Conservation (phyloP, 2,888 invertebrate species). For the Notodonta ziczac region DNA sequence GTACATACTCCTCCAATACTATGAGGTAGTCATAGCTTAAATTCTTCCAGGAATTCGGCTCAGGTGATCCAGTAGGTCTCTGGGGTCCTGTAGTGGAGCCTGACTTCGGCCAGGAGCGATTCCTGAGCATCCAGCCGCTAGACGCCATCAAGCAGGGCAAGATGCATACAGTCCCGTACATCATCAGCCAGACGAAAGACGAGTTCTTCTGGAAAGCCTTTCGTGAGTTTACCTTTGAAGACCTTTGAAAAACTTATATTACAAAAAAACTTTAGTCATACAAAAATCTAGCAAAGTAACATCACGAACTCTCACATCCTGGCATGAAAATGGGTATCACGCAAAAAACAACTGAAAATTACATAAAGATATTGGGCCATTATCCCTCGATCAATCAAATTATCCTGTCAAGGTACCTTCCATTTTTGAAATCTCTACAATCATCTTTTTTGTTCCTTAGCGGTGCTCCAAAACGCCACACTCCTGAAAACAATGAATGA, state of each 20-base stretch:
- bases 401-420: no score
- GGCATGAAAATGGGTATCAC: no score
- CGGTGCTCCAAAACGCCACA: conserved; percentile 82
- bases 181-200: conserved; percentile 87
- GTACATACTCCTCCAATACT: no score
- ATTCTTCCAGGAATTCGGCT: conserved; percentile 76
- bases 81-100: conserved; percentile 88
- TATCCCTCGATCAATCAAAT: no score
- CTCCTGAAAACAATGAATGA: conserved; percentile 82
- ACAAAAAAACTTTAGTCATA: no score
- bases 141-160: conserved; percentile 83
- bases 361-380: no score
- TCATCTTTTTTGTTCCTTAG: conserved; percentile 52
- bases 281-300: no score
- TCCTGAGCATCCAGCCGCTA: conserved; percentile 86
- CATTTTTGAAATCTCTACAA: no score
- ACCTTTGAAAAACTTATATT: no score
- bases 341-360: no score
- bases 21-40: no score
- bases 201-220: conserved; percentile 87
- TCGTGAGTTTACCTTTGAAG: conserved; percentile 71
- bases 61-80: conserved; percentile 76
- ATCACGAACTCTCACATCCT: no score
- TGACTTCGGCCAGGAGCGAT: conserved; percentile 87
- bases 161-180: conserved; percentile 86